Base-by-base conservation (phyloP, 2,113 vertebrate species). In the Crotalus viridis region DNA sequence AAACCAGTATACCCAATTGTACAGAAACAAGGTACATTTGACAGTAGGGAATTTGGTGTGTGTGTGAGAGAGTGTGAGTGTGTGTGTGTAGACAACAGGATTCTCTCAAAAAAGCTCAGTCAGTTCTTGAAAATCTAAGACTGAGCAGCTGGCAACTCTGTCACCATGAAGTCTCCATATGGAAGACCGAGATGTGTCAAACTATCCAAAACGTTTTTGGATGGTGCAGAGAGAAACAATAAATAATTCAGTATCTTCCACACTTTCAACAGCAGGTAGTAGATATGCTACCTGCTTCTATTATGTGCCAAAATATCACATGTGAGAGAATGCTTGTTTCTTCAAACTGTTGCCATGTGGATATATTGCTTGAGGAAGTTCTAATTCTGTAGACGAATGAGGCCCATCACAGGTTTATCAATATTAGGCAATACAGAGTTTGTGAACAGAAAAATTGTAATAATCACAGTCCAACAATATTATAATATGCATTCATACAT, bases 191-290 rank as follows among this genome's bases (percentile, higher is more conserved):
- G 97, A 98, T 97, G 98, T 98, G 98, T 98, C 97, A 98, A 97
- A 98, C 97, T 97, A 98, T 97, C 98, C 97, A 97, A 98, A 98
- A 97, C 52, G 97, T 97, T 97, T 97, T 98, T 98, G 97, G 98
- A 97, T 97, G 97, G 97, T 97, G 96, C 94, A 97, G 97, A 97
- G 97, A 98, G 98, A 98, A 95, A 96, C 97, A 98, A 98, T 98
- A 98, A 98, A 98, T 98, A 98, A 98, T 98, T 98, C 97, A 98
- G 97, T 97, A 98, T 97, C 97, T 95, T 97, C 98, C 96, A 98
- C 98, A 98, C 97, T 97, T 97, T 97, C 97, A 98, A 97, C 97
- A 98, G 97, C 97, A 98, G 98, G 98, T 98, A 98, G 96, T 97
- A 96, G 97, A 97, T 98, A 98, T 97, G 97, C 97, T 98, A 98